phyloP scores from a whole-genome alignment of 2,797 vertebrate species.

The Mallotus villosus region DNA sequence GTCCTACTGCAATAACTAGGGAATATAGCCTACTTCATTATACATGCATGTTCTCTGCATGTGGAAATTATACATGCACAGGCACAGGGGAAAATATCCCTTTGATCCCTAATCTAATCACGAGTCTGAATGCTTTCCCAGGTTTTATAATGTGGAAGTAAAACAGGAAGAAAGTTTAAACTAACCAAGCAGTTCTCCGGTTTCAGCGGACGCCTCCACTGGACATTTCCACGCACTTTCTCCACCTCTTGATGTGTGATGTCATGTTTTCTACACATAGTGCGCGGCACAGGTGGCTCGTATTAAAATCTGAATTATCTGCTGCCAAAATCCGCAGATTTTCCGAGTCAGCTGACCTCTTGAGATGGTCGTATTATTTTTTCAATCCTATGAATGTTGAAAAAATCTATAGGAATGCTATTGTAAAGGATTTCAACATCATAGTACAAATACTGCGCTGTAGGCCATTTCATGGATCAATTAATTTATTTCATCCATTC shows the following conservation, averaged over 20 bases:
- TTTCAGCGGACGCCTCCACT: constrained; percentile 50
- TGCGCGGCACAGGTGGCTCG: constrained; percentile 63
- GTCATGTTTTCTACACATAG: constrained; percentile 54
- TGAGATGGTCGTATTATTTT: constrained; percentile 13
- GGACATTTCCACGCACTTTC: constrained; percentile 48
- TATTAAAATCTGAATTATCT: constrained; percentile 52
- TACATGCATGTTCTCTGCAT: neutral
- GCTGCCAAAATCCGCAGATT: constrained; percentile 44
- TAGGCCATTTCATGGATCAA: too few species aligned
- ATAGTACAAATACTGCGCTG: neutral
- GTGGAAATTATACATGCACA: neutral
- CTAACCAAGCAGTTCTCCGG: constrained; percentile 51
- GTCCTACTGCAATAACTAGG: neutral
- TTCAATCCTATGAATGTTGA: neutral
- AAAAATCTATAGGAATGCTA: neutral
- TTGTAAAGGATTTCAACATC: neutral
- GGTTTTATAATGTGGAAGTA: constrained; percentile 51
- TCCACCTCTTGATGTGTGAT: constrained; percentile 64
- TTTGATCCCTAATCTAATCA: constrained; percentile 52
- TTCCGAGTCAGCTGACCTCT: constrained; percentile 62
- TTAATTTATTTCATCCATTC: too few species aligned
- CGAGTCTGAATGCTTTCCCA: constrained; percentile 31
- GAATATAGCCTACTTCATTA: too few species aligned
- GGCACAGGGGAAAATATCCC: neutral
- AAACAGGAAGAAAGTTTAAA: constrained; percentile 66